phyloP scores from a whole-genome alignment of 2,888 invertebrate species.

The Stictocephala bisonia region DNA sequence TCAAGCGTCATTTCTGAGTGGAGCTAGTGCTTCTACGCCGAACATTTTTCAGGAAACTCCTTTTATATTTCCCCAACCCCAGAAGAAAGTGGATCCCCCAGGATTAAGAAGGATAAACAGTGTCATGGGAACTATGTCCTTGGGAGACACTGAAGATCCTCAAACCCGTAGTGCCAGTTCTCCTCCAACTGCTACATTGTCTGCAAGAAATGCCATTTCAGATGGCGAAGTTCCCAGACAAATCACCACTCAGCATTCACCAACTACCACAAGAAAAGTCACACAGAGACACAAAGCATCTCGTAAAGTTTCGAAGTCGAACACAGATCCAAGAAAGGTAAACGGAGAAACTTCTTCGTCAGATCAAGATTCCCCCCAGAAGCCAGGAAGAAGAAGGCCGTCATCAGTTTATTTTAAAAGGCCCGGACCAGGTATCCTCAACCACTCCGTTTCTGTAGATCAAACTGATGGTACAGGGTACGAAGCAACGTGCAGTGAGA shows the following conservation, averaged over 20 bases:
- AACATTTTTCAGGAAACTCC: slow-evolving; percentile 33
- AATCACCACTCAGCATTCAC: slow-evolving; percentile 37
- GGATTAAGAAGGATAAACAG: slow-evolving; percentile 42
- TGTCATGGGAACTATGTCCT: slow-evolving; percentile 40
- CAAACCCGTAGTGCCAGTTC: slow-evolving; percentile 34
- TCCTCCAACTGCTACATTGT: slow-evolving; percentile 8
- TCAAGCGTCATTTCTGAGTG: neutral
- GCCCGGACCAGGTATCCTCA: slow-evolving; percentile 41
- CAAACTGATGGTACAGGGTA: slow-evolving; percentile 61
- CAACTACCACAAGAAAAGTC: slow-evolving; percentile 28
- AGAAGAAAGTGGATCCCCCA: neutral
- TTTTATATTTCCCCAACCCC: neutral
- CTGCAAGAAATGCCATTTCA: neutral
- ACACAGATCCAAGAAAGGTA: slow-evolving; percentile 37
- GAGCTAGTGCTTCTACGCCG: slow-evolving; percentile 9
- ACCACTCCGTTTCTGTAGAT: slow-evolving; percentile 60
- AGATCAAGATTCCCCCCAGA: slow-evolving; percentile 65
- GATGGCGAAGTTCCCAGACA: slow-evolving; percentile 20
- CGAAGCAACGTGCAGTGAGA: slow-evolving; percentile 67
- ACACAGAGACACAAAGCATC: slow-evolving; percentile 31
- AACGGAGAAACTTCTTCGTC: slow-evolving; percentile 63
- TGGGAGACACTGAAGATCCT: neutral
- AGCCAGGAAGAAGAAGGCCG: slow-evolving; percentile 56
- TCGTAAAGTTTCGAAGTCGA: slow-evolving; percentile 43
- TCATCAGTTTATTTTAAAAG: slow-evolving; percentile 46